phyloP scores from a whole-genome alignment of 2,113 vertebrate species.

The Lanius collurio region DNA sequence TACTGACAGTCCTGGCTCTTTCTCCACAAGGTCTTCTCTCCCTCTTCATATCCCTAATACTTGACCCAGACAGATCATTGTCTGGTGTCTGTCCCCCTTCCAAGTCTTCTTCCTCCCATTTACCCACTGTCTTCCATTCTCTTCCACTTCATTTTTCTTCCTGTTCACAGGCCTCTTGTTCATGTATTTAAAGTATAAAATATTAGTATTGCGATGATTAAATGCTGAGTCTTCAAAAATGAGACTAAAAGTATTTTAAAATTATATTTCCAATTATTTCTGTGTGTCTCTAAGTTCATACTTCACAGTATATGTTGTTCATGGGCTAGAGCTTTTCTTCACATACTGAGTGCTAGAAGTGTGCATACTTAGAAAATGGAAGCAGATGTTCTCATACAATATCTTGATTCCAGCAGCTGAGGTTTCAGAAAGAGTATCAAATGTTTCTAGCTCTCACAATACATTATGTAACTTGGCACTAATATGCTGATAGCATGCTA shows the following conservation, averaged over 20 bases:
- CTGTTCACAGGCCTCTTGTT: not conserved
- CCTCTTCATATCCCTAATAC: not conserved
- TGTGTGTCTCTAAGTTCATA: not conserved
- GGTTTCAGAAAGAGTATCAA: constrained; percentile 31
- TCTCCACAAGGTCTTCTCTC: not conserved
- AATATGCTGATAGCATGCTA: not conserved
- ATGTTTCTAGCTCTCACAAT: constrained; percentile 22
- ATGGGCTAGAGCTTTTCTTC: not conserved
- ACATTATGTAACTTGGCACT: constrained; percentile 32
- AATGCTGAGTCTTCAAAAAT: not conserved
- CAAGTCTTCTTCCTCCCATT: not conserved
- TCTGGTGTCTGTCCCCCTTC: not conserved
- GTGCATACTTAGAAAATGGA: not conserved
- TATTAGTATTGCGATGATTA: not conserved
- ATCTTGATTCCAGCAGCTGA: constrained; percentile 42
- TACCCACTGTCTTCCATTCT: not conserved
- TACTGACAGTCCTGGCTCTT: not conserved
- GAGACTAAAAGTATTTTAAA: not conserved
- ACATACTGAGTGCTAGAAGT: not conserved
- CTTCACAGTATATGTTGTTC: not conserved
- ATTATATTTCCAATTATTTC: not conserved
- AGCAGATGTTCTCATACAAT: constrained; percentile 32
- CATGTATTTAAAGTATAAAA: not conserved
- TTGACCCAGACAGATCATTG: not conserved
- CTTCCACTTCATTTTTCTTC: not conserved